Percentiles rank a stretch among this genome's conserved stretches.
Conservation (phyloP, 1,140 invertebrate genomes). For the Zeugodacus cucurbitae region DNA sequence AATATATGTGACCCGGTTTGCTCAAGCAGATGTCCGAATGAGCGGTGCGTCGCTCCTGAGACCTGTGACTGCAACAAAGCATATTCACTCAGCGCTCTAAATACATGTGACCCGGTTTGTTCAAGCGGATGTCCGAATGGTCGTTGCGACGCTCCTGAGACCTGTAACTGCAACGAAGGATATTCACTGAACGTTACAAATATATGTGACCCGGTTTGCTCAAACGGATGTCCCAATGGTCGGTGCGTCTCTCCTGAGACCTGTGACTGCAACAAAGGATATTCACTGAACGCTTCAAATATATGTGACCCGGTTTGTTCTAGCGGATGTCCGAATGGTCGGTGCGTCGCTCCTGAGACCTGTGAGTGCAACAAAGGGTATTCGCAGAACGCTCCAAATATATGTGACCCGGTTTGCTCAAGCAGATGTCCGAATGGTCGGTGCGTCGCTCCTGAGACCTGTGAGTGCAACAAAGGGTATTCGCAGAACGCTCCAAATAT, state of each 20-base stretch:
- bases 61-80: background rate
- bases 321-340: too few species aligned
- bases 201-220: background rate
- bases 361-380: too few species aligned
- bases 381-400: too few species aligned
- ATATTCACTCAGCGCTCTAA: background rate
- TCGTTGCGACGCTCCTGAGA: background rate
- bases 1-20: background rate
- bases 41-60: background rate
- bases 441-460: too few species aligned
- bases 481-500: too few species aligned
- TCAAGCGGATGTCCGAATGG: background rate
- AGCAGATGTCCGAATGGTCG: background rate
- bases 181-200: background rate
- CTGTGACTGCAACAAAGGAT: background rate
- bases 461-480: too few species aligned
- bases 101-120: background rate
- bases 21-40: background rate
- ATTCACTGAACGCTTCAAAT: background rate
- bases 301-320: constrained; percentile 66
- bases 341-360: too few species aligned
- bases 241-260: background rate
- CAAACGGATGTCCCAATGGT: background rate
- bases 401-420: background rate
- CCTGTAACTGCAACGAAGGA: background rate